Base-by-base conservation (phyloP, 2,888 invertebrate genomes). In the Thecocarcelia acutangulata region DNA sequence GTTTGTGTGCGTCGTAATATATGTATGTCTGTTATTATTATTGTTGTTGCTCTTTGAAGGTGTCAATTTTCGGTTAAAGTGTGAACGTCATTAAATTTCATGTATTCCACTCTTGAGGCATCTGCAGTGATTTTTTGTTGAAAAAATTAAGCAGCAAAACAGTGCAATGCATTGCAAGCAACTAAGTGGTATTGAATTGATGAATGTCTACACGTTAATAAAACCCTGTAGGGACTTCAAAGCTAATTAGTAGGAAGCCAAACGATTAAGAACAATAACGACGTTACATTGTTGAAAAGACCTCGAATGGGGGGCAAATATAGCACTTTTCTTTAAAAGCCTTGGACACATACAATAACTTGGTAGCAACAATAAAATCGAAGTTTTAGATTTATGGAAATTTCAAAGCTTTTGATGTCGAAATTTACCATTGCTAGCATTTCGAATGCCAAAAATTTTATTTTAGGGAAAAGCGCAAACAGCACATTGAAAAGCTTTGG, bases 41-140 rank as follows among this genome's bases (percentile, higher is more conserved):
- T 44, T 64, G 56, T 9, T 61, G 40, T 28, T 56, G 19, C 54
- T 46, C 19, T 44, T 70, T 61, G 17, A 63, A 69, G 80, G 78
- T 79, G 78, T 73, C 72, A 79, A 50, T 68, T 72, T 64, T 78
- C 42, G 70, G 11, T 61, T 59, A 52, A 77, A 66, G 81, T 81
- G 81, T 76, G 61, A 81, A 77, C 81, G 68, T 77, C 68, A 77
- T 77, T 77, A 81, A 81, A 59, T 68, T 72, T 68, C 24, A n/a
- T 42, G 54, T 28, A 24, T 42, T 44, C 58, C 33, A 52, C 21
- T 63, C 42, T 42, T 6, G n/a, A 17, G 33, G 54, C 61, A 40
- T 44, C 52, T 61, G 64, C 15, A 15, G 1, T n/a, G 40, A n/a
- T 21, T 66, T 33, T 33, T 33, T 33, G 5, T 19, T 19, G 13